phyloP scores from a whole-genome alignment of 2,113 vertebrate genomes.

The Sapajus apella region DNA sequence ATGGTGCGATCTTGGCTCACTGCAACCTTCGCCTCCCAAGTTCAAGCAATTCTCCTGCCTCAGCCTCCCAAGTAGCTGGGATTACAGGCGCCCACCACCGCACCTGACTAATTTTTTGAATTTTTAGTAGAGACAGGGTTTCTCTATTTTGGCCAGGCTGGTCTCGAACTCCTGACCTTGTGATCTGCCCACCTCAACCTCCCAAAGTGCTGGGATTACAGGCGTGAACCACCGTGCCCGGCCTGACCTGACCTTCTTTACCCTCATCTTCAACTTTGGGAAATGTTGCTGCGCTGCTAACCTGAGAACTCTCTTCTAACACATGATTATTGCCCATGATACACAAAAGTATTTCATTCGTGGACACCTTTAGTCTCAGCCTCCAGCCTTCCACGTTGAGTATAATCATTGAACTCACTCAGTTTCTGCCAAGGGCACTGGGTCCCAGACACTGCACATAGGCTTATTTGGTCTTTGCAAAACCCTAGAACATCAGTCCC shows the following conservation, averaged over 20 bases:
- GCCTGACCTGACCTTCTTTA: fast-evolving
- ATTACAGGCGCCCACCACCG: no score
- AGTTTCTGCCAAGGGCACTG: fast-evolving
- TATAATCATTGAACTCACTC: fast-evolving
- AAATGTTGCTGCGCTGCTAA: fast-evolving
- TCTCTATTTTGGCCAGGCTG: no score
- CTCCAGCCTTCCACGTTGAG: fast-evolving
- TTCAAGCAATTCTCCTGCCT: no score
- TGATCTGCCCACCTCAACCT: no score
- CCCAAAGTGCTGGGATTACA: no score
- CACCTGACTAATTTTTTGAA: no score
- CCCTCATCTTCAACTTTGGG: fast-evolving
- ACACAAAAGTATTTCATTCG: fast-evolving
- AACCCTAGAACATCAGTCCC: fast-evolving
- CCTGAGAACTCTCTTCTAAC: fast-evolving
- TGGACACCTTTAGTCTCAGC: background rate
- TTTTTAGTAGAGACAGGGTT: no score
- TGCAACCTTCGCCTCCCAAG: no score
- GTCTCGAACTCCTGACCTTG: no score
- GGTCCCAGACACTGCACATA: fast-evolving
- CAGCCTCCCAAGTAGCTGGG: no score
- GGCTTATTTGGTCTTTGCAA: fast-evolving
- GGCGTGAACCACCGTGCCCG: no score
- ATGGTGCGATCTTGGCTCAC: no score
- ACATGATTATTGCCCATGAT: background rate